Evolutionary conservation across 1,140 invertebrate species (phyloP), one percentile per base, ranked within the genome.

Genomic region (Archegozetes longisetosus): DNA sequence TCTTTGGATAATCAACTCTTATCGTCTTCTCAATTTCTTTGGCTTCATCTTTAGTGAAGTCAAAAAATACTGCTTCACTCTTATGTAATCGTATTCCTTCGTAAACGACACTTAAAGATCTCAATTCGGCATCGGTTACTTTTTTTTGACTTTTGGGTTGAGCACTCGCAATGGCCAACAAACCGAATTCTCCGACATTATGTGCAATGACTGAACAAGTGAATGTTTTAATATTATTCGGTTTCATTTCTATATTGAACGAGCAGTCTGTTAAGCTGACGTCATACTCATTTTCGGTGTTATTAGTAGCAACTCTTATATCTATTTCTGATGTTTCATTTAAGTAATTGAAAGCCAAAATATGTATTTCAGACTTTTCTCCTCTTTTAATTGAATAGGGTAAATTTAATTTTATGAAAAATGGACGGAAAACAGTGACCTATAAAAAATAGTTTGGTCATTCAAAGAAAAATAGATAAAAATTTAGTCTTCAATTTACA

Each of bases 381-480:
- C 89, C 91, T 56, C 83, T 78, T 61, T 88, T 84, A 2, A 98
- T 81, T 0, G 84, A 83, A 66, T 90, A 88, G 0, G 94, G 94
- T 9, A 97, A 73, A 67, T 88, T 84, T n/a, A 90, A 69, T 1
- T 81, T 82, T 28, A 92, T 77, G 67, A 90, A 90, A 73, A 94
- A 93, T 3, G 85, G 84, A 66, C 87, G 82, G 68, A 89, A 88
- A 0, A 91, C 86, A 68, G 79, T 80, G 26, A 95, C 72, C 78
- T 84, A 29, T 46, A 14, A 22, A 24, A 56, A 22, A 56, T 29
- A 59, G 47, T 40, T 9, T 40, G 6, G 17, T 40, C 17, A 40
- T 9, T 40, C 6, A 40, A 9, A 9, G 17, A 40, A 20, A 29
- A n/a, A 22, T 25, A 1, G 14, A 12, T 54, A 27, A 27, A 54